Conservation (phyloP, 1,140 invertebrate species). For the Drosophila novamexicana region DNA sequence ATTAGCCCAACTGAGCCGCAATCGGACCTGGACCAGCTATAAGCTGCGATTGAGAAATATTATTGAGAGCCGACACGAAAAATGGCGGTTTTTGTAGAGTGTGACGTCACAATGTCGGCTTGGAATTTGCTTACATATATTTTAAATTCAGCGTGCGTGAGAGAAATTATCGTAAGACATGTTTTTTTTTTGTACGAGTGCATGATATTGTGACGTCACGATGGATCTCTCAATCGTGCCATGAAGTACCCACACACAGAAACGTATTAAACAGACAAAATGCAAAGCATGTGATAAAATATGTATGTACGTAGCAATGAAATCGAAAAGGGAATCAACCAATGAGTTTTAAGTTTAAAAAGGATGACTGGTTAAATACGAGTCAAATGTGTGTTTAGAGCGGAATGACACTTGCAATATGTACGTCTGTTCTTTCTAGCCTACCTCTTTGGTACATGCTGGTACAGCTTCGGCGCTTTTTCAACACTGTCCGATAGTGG, state of each 20-base stretch:
- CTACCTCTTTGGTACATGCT: background rate
- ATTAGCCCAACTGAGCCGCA: constrained; percentile 83
- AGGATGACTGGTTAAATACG: background rate
- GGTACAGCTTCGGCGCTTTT: background rate
- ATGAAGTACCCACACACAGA: constrained; percentile 13
- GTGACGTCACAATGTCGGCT: too few species aligned
- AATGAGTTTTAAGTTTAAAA: constrained; percentile 53
- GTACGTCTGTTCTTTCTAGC: background rate
- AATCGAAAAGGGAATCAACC: constrained; percentile 45
- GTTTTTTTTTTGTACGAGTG: too few species aligned
- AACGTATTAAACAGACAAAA: constrained; percentile 61
- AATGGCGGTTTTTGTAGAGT: too few species aligned
- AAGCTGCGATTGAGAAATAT: constrained; percentile 18
- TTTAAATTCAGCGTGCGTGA: too few species aligned
- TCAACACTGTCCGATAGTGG: background rate
- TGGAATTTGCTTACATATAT: too few species aligned
- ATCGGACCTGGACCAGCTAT: constrained; percentile 66
- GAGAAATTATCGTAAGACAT: too few species aligned
- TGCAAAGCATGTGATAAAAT: constrained; percentile 78
- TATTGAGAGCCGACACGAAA: too few species aligned
- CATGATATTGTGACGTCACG: too few species aligned
- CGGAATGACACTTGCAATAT: constrained; percentile 8
- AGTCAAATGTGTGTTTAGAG: background rate
- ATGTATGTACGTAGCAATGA: constrained; percentile 29
- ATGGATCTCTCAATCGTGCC: too few species aligned